Conservation (phyloP, 2,888 invertebrate genomes). For the Aplocera efformata region DNA sequence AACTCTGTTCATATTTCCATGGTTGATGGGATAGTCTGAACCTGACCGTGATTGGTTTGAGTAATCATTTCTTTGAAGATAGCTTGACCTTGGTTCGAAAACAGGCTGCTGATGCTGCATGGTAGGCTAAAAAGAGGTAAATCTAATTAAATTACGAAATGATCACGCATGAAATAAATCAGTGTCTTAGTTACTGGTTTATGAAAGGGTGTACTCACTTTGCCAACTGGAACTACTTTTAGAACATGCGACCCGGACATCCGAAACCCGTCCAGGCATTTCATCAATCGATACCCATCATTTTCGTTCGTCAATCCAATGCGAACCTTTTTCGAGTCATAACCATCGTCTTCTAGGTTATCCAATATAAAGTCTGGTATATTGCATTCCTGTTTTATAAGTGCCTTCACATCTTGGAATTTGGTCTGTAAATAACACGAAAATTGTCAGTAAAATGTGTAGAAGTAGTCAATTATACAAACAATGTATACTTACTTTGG, state of each 20-base stretch:
- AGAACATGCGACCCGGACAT: slow-evolving; percentile 45
- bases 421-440: slow-evolving; percentile 46
- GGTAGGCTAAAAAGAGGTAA: slow-evolving; percentile 25
- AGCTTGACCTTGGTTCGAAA: slow-evolving; percentile 37
- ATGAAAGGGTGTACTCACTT: too few relatives aligned
- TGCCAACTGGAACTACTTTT: slow-evolving; percentile 52
- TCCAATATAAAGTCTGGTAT: slow-evolving; percentile 63
- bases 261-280: slow-evolving; percentile 56
- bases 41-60: slow-evolving; percentile 30
- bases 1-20: slow-evolving; percentile 3
- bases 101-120: slow-evolving; percentile 25
- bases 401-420: slow-evolving; percentile 56
- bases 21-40: slow-evolving; percentile 25
- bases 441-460: not conserved
- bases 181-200: too few relatives aligned
- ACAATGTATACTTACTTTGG: slow-evolving; percentile 39
- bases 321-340: slow-evolving; percentile 56
- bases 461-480: not conserved
- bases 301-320: slow-evolving; percentile 56
- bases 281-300: slow-evolving; percentile 55
- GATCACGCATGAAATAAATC: too few relatives aligned
- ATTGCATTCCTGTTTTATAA: slow-evolving; percentile 59
- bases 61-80: slow-evolving; percentile 39
- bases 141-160: not conserved
- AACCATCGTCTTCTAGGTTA: slow-evolving; percentile 45